Base-by-base conservation (phyloP, 1,140 invertebrate species). In the Sminthurinus signatus region DNA sequence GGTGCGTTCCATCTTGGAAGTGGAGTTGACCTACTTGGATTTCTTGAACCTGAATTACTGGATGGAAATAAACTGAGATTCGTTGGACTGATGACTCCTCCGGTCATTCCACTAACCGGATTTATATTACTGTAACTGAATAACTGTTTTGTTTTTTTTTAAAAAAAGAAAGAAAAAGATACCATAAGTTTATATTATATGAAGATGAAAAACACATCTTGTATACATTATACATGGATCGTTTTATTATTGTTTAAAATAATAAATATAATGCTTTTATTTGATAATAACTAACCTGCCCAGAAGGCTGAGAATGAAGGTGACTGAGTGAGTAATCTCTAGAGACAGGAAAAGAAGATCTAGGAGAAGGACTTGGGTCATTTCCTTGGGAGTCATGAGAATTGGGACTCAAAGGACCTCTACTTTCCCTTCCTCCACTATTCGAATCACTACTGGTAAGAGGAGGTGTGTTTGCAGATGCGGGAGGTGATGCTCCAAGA, bases 51-150 rank as follows among this genome's bases (percentile, higher is more conserved):
- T 85, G 86, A 73, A 83, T 85, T 44, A 86, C 86, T 64, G 43
- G 89, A 86, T n/a, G 89, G 87, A 73, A 93, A 90, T 67, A 93
- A 81, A 73, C 87, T 91, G 63, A 94, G 81, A 74, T 91, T 93
- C 64, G 90, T 93, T 59, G 91, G 90, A 75, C 88, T 92, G 74
- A 93, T 91, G 68, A 92, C 88, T 51, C 89, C 90, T 51, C 89
- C 90, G 72, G 81, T 81, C 70, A 87, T 83, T 68, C 79, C 80
- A 52, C 78, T 82, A 73, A 88, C 88, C 54, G 88, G 86, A 73
- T 86, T 83, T 77, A 86, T 87, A 75, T 81, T 87, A 57, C 88
- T 85, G 77, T 92, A 96, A 70, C 88, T 92, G 79, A 94, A 92
- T 65, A 96, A 84, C 91, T 95, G 82, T 60, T 48, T 48, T 5